Percentiles rank a stretch among this genome's conserved stretches.
phyloP scores from a whole-genome alignment of 1,140 invertebrate genomes.

The Pseudomyrmex cubaensis region DNA sequence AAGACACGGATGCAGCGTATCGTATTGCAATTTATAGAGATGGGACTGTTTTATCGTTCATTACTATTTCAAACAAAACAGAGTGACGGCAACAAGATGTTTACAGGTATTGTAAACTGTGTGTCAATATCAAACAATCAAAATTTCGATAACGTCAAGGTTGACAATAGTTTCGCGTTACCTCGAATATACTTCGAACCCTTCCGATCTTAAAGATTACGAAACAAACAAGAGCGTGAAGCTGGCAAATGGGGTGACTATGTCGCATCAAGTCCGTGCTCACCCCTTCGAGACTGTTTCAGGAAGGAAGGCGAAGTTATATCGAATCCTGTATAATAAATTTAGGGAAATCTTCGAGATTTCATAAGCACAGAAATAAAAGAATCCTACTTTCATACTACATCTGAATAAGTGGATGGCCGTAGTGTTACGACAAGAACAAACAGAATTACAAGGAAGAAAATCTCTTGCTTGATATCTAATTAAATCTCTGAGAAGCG shows the following conservation, averaged over 20 bases:
- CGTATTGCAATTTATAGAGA: no score
- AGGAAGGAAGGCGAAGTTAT: slow-evolving; percentile 70
- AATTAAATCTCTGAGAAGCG: slow-evolving; percentile 30
- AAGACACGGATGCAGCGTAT: not conserved
- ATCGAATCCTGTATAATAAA: slow-evolving; percentile 55
- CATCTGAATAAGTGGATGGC: not conserved
- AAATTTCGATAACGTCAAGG: not conserved
- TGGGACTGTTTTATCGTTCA: not conserved
- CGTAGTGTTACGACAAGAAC: not conserved
- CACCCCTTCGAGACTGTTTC: slow-evolving; percentile 74
- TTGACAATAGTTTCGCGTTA: slow-evolving; percentile 79
- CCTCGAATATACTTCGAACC: slow-evolving; percentile 74
- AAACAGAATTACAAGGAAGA: slow-evolving; percentile 3
- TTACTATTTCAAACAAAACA: not conserved
- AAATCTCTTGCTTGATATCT: slow-evolving; percentile 27
- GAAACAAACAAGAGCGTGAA: slow-evolving; percentile 84
- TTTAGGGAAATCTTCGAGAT: not conserved
- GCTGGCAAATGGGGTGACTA: slow-evolving; percentile 83
- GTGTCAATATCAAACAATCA: no score
- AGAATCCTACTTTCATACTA: not conserved
- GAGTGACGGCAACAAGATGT: no score
- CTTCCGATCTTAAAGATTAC: slow-evolving; percentile 86
- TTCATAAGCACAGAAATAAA: not conserved
- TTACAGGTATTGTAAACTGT: not conserved
- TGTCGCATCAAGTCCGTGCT: slow-evolving; percentile 67